phyloP scores from a whole-genome alignment of 2,888 invertebrate species.

The Lochmaea capreae region DNA sequence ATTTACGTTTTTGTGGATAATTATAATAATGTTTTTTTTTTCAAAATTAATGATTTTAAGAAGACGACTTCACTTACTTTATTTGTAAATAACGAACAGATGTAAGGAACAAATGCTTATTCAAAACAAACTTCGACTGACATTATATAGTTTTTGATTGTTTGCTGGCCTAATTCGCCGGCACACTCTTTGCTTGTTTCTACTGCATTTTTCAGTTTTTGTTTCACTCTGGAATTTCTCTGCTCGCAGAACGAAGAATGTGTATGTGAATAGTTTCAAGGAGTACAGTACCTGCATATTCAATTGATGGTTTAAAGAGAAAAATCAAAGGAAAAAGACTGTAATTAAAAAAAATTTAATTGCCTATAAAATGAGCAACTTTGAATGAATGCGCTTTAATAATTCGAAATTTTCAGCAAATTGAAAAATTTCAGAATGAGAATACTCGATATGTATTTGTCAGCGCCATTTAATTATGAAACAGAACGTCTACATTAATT shows the following conservation, averaged over 20 bases:
- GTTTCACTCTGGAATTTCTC: constrained; percentile 22
- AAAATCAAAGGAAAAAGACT: not conserved
- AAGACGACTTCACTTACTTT: not conserved
- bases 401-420: not conserved
- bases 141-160: not conserved
- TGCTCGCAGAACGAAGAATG: constrained; percentile 46
- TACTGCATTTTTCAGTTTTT: constrained; percentile 25
- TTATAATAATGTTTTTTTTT: not conserved
- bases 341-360: not conserved
- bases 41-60: not conserved
- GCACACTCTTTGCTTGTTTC: constrained; percentile 22
- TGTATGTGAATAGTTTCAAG: constrained; percentile 13
- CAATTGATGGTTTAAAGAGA: constrained; percentile 5
- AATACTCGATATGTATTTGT: too few relatives aligned
- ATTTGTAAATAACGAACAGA: not conserved
- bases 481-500: too few relatives aligned
- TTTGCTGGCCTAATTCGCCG: constrained; percentile 12
- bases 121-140: not conserved
- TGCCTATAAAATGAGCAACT: not conserved
- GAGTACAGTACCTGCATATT: constrained; percentile 18
- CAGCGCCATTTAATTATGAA: too few relatives aligned
- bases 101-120: not conserved
- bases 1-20: not conserved
- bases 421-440: not conserved
- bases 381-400: not conserved